Conservation (phyloP, 2,113 vertebrate species). For the Protobothrops flavoviridis region DNA sequence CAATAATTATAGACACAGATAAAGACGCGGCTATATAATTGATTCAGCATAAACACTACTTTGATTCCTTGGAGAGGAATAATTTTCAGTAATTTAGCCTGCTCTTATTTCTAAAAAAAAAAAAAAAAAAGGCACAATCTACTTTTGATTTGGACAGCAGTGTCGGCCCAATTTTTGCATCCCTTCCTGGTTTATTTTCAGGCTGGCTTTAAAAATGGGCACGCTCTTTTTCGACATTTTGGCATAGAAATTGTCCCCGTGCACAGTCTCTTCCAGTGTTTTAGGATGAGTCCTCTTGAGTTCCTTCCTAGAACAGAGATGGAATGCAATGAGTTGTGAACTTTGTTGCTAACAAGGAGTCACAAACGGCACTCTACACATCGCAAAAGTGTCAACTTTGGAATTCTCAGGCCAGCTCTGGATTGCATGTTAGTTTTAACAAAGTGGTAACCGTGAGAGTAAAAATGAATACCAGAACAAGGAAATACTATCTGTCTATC, state of each 20-base stretch:
- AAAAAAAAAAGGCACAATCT: neutral
- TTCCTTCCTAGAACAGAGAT: neutral
- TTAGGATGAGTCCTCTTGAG: neutral
- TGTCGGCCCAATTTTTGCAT: neutral
- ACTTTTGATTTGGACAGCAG: neutral
- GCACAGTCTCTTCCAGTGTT: neutral
- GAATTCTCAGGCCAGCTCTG: neutral
- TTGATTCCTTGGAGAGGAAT: neutral
- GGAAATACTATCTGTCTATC: neutral
- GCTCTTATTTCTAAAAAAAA: neutral
- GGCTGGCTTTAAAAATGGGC: neutral
- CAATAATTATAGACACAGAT: conserved; percentile 5
- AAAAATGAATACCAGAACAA: neutral
- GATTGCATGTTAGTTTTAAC: neutral
- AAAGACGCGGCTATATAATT: conserved; percentile 36
- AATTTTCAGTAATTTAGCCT: neutral
- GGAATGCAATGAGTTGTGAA: neutral
- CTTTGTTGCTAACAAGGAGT: neutral
- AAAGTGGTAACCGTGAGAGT: neutral
- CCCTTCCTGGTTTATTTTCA: neutral
- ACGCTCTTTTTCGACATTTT: neutral
- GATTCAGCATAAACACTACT: conserved; percentile 10
- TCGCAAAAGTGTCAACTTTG: neutral
- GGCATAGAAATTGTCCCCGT: neutral
- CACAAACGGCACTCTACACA: neutral